phyloP scores from a whole-genome alignment of 2,888 invertebrate species.

The Drosophila quinaria region DNA sequence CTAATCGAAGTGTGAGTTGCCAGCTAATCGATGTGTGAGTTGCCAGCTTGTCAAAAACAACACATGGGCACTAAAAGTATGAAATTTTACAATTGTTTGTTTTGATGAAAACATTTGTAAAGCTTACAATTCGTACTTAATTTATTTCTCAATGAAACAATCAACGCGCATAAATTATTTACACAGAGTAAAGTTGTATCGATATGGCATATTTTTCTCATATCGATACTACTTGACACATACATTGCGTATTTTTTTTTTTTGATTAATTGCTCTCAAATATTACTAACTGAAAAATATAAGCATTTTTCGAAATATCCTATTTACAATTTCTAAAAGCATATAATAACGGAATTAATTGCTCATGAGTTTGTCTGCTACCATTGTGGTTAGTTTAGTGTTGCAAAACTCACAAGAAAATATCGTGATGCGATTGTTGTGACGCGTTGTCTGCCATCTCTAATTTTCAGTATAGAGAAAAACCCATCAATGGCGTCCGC shows the following conservation, averaged over 20 bases:
- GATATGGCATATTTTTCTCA: background rate
- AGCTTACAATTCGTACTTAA: background rate
- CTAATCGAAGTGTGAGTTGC: background rate
- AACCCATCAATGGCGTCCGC: slow-evolving; percentile 72
- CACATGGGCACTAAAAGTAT: background rate
- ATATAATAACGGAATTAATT: background rate
- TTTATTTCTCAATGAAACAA: background rate
- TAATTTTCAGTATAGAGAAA: slow-evolving; percentile 67
- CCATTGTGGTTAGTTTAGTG: no score
- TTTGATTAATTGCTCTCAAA: background rate
- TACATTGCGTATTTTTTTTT: background rate
- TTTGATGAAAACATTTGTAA: background rate
- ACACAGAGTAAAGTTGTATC: background rate
- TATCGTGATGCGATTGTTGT: slow-evolving; percentile 45
- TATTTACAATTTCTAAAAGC: background rate
- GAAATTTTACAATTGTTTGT: background rate
- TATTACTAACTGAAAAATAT: no score
- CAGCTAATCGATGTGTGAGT: background rate
- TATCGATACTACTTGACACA: background rate
- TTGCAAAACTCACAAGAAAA: slow-evolving; percentile 7
- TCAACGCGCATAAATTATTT: background rate
- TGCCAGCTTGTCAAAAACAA: background rate
- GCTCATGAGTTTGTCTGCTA: background rate
- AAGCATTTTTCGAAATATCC: no score
- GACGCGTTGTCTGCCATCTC: slow-evolving; percentile 50